Evolutionary conservation across 2,888 invertebrate species (phyloP), one percentile per base, ranked within the genome.

Genomic region (Euclidia mi): DNA sequence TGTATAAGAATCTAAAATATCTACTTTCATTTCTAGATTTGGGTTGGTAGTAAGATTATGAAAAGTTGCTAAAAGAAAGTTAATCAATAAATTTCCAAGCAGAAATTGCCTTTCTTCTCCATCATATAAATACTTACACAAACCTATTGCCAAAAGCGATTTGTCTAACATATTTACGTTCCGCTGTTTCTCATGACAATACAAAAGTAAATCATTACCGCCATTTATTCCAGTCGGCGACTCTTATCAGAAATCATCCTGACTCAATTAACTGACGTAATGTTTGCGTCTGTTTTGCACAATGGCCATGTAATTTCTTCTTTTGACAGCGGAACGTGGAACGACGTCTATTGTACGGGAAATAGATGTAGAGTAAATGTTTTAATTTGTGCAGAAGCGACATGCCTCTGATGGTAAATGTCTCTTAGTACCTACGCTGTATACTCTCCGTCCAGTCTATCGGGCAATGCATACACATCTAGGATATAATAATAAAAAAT

Each of bases 261-360:
- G 35, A 41, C 34, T 49, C 56, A 61, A 67, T 68, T 50, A 66
- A 50, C 67, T 34, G 52, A 53, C 38, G 41, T 42, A 51, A 31
- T 60, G 48, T 60, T 65, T 70, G 65, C 71, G 67, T 71, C 53
- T 45, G 48, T 61, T 35, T 52, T 35, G 35, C 38, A 37, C 52
- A 48, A 45, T 28, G 48, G 43, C 57, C 50, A 18, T 67, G 66
- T 74, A 73, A 81, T 74, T 77, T 65, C 67, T 64, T 74, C 72
- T 67, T 69, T 71, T 77, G 72, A 71, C 66, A 65, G 44, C 46
- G 56, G 62, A 28, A 15, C 17, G 15, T 43, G 35, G 29, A 46
- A 20, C 43, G 12, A 14, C 11, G 1, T 32, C 34, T 49, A 56
- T 68, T 68, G 46, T 68, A 53, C 49, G 35, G 41, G 31, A 18